Conservation (phyloP, 2,113 vertebrate species). For the Callionymus lyra region DNA sequence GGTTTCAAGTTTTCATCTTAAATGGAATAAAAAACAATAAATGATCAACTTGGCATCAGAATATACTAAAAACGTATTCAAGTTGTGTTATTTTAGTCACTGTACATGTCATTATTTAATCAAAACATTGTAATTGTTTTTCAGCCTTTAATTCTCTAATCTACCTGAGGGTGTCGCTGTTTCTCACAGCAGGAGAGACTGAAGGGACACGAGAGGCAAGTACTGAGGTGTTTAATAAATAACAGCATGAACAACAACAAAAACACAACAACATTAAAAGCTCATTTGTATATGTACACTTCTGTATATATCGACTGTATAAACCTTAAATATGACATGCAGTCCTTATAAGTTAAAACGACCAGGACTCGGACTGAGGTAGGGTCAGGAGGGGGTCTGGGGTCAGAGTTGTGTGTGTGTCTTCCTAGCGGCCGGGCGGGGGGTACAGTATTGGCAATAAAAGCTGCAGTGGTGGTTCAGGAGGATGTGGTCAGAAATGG, state of each 20-base stretch:
- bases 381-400: slow-evolving; percentile 70
- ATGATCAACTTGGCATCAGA: no score
- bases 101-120: no score
- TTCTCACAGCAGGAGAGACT: slow-evolving; percentile 8
- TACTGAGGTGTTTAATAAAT: slow-evolving; percentile 78
- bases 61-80: no score
- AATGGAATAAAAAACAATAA: no score
- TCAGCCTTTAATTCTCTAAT: no score
- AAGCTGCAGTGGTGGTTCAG: slow-evolving; percentile 51
- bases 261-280: slow-evolving; percentile 62
- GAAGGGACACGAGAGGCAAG: slow-evolving; percentile 50
- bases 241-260: slow-evolving; percentile 67
- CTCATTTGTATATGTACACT: slow-evolving; percentile 63
- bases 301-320: slow-evolving; percentile 78
- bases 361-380: slow-evolving; percentile 94
- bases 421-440: slow-evolving; percentile 23
- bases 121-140: no score
- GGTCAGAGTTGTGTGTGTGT: slow-evolving; percentile 22
- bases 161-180: no score
- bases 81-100: no score
- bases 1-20: no score
- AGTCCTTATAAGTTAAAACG: slow-evolving; percentile 94
- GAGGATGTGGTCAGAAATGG: slow-evolving; percentile 27
- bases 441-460: slow-evolving; percentile 66
- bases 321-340: slow-evolving; percentile 99